Base-by-base conservation (phyloP, 1,140 invertebrate species). In the Frieseomelitta varia region DNA sequence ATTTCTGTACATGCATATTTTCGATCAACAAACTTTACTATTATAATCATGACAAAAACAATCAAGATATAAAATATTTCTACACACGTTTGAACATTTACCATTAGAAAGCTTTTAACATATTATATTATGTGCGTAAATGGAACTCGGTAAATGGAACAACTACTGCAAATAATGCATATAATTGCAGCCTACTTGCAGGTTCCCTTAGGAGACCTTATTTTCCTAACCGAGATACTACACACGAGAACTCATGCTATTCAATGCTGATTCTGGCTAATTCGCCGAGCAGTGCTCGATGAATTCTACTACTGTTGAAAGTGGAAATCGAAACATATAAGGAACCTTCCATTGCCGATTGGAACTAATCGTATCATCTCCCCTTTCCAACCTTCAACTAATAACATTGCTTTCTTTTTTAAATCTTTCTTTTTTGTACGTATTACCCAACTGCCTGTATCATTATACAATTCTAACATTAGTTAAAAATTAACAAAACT, bases 211-310 rank as follows among this genome's bases (percentile, higher is more conserved):
- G n/a, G 79, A 63, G 61, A 24, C 53, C 10, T 14, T 27, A 56
- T 53, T 24, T 79, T 39, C 24, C 39, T 2, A 0, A 12, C 27
- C 39, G 27, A 51, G 77, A 58, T 39, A 75, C 12, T 39, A 27
- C 53, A 30, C 63, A 68, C 27, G 19, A 30, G 10, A 58, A 51
- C 34, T 74, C 63, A 39, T 19, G 65, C 82, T 77, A 87, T 89
- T 89, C 79, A 85, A 89, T 89, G 85, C 72, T 89, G 82, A 89
- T 89, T 89, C 71, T 63, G 39, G 79, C 82, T 85, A 89, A 89
- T 88, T 85, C 82, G 24, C 24, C 67, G 14, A 68, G 81, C 79
- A 84, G 73, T 79, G 53, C 53, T 71, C 47, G 58, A 53, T 67
- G 80, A 76, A 82, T 76, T 69, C 73, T 77, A 77, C 58, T 47